These are phyloP conservation scores for Pelecanoides urinatrix DNA, from an alignment of 2,113 vertebrate genomes.

Conservation along the genomic window DNA sequence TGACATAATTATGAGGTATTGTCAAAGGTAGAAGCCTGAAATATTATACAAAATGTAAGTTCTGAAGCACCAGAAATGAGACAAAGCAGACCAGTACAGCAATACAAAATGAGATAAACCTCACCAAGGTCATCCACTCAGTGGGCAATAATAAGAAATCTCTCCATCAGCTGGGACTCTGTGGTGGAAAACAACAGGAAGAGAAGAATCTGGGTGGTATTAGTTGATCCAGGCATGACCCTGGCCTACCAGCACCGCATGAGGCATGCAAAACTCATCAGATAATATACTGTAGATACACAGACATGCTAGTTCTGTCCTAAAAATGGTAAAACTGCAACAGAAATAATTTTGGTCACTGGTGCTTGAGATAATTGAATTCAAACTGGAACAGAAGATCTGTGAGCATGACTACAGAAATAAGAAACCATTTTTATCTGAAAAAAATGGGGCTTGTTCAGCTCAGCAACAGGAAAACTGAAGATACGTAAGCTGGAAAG, in stretches of 20 bases:
- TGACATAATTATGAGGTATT: neutral
- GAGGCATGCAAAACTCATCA: neutral
- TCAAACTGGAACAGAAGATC: neutral
- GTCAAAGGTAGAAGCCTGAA: neutral
- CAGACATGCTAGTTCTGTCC: neutral
- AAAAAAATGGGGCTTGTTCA: neutral
- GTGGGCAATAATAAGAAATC: neutral
- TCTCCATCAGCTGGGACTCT: neutral
- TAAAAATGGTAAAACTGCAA: neutral
- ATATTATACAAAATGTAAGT: neutral
- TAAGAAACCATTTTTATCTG: neutral
- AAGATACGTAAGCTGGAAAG: neutral
- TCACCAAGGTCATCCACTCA: neutral
- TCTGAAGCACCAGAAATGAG: neutral
- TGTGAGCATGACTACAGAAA: neutral
- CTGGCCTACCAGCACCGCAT: neutral
- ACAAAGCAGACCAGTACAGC: neutral
- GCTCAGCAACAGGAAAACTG: neutral
- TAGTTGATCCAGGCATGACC: neutral
- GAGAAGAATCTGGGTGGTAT: neutral
- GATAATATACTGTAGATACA: neutral
- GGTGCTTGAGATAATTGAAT: neutral
- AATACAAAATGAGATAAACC: neutral
- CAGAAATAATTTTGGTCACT: neutral
- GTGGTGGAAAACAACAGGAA: neutral